These are phyloP conservation scores for Enteromius unitaeniatus DNA, from an alignment of 2,797 vertebrate species.

Conservation along the genomic window DNA sequence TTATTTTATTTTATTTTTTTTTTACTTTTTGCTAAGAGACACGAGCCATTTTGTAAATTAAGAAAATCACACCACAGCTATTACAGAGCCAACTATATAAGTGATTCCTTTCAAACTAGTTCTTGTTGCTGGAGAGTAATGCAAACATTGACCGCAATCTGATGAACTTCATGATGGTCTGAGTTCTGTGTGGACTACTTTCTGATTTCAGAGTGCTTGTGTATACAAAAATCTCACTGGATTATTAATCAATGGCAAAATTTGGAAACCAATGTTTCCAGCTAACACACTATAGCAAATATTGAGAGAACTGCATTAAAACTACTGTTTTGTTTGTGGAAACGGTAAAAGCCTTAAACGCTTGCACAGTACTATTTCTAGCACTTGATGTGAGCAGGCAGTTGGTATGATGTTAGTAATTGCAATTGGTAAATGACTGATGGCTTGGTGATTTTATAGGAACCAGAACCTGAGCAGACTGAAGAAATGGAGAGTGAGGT, in stretches of 20 bases:
- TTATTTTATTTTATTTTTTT: no score
- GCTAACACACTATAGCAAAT: neutral
- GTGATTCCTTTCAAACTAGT: neutral
- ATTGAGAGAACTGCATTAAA: neutral
- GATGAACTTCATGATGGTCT: neutral
- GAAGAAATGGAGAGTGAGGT: conserved; percentile 5
- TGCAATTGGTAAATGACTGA: neutral
- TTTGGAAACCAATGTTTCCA: neutral
- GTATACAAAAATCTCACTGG: neutral
- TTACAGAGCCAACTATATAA: neutral
- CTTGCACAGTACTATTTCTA: neutral
- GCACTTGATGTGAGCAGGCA: neutral
- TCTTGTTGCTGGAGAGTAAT: neutral
- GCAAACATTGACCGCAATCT: neutral
- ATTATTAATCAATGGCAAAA: neutral
- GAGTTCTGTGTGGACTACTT: neutral
- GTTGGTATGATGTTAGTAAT: neutral
- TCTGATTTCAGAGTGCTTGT: neutral
- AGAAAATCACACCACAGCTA: neutral
- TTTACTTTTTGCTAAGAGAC: neutral
- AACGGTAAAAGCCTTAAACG: neutral
- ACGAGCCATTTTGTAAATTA: neutral
- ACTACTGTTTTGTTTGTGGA: neutral
- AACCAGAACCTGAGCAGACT: conserved; percentile 6
- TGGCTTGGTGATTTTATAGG: neutral